phyloP scores from a whole-genome alignment of 2,113 vertebrate species.

The Penelope pileata region DNA sequence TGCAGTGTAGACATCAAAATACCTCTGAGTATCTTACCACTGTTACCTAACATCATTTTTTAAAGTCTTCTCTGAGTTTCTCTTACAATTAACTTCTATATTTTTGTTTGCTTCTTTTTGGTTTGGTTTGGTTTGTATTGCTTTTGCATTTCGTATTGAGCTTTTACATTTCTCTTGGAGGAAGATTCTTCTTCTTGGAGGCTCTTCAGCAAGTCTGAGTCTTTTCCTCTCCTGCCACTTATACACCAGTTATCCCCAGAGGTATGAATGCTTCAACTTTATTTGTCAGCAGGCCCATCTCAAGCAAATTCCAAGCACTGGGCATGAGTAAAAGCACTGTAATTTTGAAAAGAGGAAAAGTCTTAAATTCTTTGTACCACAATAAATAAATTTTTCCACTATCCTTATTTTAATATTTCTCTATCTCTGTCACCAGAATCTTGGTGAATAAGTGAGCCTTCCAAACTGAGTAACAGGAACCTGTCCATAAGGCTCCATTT shows the following conservation, averaged over 20 bases:
- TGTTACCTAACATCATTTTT: not conserved
- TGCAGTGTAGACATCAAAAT: not conserved
- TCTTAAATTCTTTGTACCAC: not conserved
- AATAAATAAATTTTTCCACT: not conserved
- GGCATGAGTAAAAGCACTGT: not conserved
- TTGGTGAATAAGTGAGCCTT: not conserved
- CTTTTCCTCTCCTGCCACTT: not conserved
- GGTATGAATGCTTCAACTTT: not conserved
- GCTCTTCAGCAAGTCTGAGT: not conserved
- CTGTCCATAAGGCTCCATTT: not conserved
- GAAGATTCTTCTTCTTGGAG: accelerated
- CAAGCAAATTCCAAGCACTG: not conserved
- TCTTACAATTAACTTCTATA: not conserved
- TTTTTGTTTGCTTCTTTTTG: not conserved
- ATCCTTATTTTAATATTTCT: not conserved
- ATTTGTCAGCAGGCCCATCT: not conserved
- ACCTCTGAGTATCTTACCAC: not conserved
- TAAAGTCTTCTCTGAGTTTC: not conserved
- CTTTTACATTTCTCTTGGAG: not conserved
- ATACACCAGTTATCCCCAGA: not conserved
- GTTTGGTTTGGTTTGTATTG: not conserved
- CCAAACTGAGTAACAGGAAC: not conserved
- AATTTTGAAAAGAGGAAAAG: not conserved
- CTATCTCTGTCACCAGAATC: not conserved
- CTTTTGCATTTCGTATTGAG: not conserved